A percentile compares a stretch with the other conserved stretches of the same genome.
Evolutionary conservation across 2,888 invertebrate species (phyloP).

Genomic region (Parelbella ahira): DNA sequence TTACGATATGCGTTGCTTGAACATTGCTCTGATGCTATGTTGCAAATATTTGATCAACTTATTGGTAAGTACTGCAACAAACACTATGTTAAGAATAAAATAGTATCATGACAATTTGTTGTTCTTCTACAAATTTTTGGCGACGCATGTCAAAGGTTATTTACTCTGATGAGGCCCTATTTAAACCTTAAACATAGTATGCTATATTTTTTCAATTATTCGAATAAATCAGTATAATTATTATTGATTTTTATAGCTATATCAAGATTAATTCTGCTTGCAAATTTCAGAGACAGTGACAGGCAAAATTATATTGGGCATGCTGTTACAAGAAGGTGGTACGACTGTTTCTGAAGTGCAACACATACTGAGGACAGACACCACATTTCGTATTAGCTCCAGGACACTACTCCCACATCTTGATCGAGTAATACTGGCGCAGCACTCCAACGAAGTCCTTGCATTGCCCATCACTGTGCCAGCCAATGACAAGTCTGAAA

Average conservation of each 20-base stretch:
- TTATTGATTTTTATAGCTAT: too few species aligned
- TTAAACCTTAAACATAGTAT: too few species aligned
- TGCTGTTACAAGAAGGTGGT: conserved; percentile 62
- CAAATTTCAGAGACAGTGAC: conserved; percentile 55
- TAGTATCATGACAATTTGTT: too few species aligned
- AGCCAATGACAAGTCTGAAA: conserved; percentile 48
- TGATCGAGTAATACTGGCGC: conserved; percentile 48
- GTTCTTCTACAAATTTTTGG: too few species aligned
- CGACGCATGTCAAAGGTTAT: too few species aligned
- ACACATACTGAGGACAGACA: conserved; percentile 55
- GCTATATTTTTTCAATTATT: too few species aligned
- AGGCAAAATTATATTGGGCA: conserved; percentile 57
- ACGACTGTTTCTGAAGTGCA: conserved; percentile 57
- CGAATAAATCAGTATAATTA: too few species aligned
- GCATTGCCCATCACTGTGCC: conserved; percentile 55
- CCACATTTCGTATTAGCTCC: conserved; percentile 50
- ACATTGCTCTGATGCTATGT: conserved; percentile 59
- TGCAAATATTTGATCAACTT: conserved; percentile 57
- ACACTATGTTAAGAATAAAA: too few species aligned
- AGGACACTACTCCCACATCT: conserved; percentile 45
- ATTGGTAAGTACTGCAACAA: conserved; percentile 47
- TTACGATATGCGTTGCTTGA: conserved; percentile 61
- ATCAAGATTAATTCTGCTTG: too few species aligned
- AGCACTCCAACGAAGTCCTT: conserved; percentile 49
- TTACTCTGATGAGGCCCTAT: too few species aligned